Evolutionary conservation across 2,797 vertebrate species (phyloP).

Genomic region (Notoglanidium macrostoma): DNA sequence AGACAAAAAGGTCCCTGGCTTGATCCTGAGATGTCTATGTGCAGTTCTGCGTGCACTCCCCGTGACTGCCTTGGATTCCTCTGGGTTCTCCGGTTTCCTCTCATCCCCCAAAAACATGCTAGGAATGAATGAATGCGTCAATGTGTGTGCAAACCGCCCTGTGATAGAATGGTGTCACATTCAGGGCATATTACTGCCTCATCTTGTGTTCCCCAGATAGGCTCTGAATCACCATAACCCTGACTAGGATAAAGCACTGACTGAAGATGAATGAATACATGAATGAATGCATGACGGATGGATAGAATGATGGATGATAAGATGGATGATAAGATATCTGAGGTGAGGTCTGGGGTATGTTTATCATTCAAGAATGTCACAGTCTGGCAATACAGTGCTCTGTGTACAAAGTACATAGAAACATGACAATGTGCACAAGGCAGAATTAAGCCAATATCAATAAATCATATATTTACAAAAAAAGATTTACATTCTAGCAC

Average conservation of each 20-base stretch:
- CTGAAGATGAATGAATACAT: neutral
- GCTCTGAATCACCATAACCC: neutral
- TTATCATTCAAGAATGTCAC: neutral
- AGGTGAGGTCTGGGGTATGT: neutral
- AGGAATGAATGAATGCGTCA: neutral
- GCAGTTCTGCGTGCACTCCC: neutral
- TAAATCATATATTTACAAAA: neutral
- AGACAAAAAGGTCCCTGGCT: no score
- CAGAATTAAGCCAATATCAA: neutral
- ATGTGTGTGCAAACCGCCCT: neutral
- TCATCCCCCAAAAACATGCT: neutral
- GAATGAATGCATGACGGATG: neutral
- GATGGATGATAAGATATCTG: neutral
- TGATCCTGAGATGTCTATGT: neutral
- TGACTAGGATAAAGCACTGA: neutral
- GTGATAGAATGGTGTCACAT: neutral
- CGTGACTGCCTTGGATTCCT: neutral
- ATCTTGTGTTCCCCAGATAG: neutral
- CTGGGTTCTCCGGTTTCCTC: neutral
- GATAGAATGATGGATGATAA: neutral
- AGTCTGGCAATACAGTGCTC: neutral
- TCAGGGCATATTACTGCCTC: neutral
- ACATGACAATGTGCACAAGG: neutral
- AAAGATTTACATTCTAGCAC: neutral
- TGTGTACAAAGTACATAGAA: neutral